These are phyloP conservation scores for Cheirogaleus medius DNA, from an alignment of 2,113 vertebrate species.

Conservation along the genomic window DNA sequence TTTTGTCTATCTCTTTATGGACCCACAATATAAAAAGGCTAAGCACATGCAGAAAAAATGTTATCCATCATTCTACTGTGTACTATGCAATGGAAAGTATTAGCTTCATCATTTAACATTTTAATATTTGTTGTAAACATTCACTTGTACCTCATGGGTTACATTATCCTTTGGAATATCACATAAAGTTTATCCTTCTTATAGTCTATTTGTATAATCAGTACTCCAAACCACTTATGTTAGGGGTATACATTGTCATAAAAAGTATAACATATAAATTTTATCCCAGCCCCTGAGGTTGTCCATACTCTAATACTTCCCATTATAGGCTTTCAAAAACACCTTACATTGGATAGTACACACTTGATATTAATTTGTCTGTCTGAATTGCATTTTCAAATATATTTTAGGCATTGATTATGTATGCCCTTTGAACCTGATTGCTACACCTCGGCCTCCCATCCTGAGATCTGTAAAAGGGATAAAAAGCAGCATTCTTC, in stretches of 20 bases:
- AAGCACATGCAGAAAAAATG: not conserved
- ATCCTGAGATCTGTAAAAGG: not conserved
- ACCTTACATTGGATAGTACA: not conserved
- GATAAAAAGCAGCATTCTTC: not conserved
- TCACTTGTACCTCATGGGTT: not conserved
- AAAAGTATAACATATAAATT: not conserved
- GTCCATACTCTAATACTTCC: not conserved
- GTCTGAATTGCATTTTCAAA: not conserved
- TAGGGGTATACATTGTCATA: not conserved
- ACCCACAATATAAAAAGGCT: not conserved
- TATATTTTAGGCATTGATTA: not conserved
- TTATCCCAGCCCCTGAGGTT: not conserved
- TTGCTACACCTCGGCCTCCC: not conserved
- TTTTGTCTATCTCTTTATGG: not conserved
- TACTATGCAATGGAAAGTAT: not conserved
- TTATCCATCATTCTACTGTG: not conserved
- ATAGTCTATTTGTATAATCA: not conserved
- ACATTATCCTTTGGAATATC: not conserved
- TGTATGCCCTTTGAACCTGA: not conserved
- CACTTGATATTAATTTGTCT: not conserved
- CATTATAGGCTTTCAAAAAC: not conserved
- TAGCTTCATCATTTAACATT: not conserved
- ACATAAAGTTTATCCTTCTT: not conserved
- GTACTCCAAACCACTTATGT: not conserved
- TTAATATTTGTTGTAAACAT: not conserved